Conservation (phyloP, 2,888 invertebrate species). For the Labia minor region DNA sequence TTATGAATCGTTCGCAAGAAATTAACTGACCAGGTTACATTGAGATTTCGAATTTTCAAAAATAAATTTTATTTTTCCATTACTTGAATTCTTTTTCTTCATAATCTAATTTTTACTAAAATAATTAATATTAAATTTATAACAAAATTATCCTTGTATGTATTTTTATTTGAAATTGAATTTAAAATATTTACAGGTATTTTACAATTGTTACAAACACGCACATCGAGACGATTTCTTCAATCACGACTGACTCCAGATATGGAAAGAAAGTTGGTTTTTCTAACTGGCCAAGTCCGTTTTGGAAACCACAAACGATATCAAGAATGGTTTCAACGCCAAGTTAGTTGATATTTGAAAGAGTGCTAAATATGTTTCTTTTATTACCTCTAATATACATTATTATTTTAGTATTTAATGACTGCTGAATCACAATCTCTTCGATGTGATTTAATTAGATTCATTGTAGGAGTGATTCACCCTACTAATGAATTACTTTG, state of each 20-base stretch:
- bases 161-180: too few relatives aligned
- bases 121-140: conserved; percentile 16
- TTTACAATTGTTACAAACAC: conserved; percentile 64
- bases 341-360: conserved; percentile 35
- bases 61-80: too few relatives aligned
- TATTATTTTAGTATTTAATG: conserved; percentile 60
- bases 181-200: conserved; percentile 38
- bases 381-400: not conserved
- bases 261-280: conserved; percentile 84
- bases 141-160: too few relatives aligned
- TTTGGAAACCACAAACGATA: conserved; percentile 87
- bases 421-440: conserved; percentile 85
- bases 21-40: too few relatives aligned
- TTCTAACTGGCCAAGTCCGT: conserved; percentile 71
- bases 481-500: conserved; percentile 84
- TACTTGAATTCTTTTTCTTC: too few relatives aligned
- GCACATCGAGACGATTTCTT: conserved; percentile 77
- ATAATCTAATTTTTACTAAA: not conserved
- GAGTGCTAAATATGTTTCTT: not conserved
- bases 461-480: conserved; percentile 87
- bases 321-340: conserved; percentile 87
- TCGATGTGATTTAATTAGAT: conserved; percentile 84
- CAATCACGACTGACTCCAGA: conserved; percentile 79
- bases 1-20: too few relatives aligned
- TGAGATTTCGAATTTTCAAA: too few relatives aligned